Percentiles rank a stretch among this genome's conserved stretches.
phyloP scores from a whole-genome alignment of 2,888 invertebrate species.

The Heliconius hortense region DNA sequence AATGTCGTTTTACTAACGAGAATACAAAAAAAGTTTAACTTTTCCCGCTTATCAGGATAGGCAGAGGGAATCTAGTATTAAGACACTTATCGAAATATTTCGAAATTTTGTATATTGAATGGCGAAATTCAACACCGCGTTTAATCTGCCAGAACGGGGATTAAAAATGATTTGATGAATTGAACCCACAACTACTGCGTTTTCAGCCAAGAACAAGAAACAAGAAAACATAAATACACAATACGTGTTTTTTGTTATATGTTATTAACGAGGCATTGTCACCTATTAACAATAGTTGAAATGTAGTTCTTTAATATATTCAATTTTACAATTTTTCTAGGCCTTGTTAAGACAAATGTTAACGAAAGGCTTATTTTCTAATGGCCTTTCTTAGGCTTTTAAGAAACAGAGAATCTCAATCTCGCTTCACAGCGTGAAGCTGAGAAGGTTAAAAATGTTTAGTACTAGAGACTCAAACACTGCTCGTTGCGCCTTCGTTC shows the following conservation, averaged over 20 bases:
- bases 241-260: background rate
- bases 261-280: constrained; percentile 4
- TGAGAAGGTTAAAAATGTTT: background rate
- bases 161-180: background rate
- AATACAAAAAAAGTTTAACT: background rate
- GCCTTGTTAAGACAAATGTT: background rate
- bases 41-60: background rate
- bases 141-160: background rate
- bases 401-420: background rate
- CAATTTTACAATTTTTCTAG: background rate
- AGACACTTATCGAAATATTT: background rate
- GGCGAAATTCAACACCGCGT: background rate
- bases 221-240: background rate
- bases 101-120: no score
- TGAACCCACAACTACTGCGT: background rate
- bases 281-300: background rate
- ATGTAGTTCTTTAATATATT: background rate
- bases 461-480: no score
- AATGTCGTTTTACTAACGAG: background rate
- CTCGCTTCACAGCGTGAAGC: no score
- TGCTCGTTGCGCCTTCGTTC: no score
- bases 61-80: background rate
- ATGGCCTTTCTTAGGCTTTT: background rate
- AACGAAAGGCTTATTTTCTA: no score
- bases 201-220: no score